A percentile compares a stretch with the other conserved stretches of the same genome.
Conservation (phyloP, 2,113 vertebrate species). For the Ptyas mucosa region DNA sequence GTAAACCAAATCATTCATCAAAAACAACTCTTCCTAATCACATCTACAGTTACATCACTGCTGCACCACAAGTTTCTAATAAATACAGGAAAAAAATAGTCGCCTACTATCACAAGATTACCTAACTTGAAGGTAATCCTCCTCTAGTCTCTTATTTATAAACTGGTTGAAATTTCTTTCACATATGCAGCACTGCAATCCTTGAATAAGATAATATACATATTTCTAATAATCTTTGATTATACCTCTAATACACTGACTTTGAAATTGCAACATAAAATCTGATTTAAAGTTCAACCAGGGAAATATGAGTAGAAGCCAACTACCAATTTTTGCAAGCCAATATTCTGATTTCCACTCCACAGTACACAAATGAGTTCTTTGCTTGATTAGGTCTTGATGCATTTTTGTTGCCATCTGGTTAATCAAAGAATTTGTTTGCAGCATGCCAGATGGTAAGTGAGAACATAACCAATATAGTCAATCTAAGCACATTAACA, state of each 20-base stretch:
- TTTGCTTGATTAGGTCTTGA: neutral
- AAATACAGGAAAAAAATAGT: neutral
- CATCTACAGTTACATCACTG: neutral
- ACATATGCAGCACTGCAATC: neutral
- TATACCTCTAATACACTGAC: neutral
- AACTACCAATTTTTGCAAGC: neutral
- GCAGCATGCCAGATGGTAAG: neutral
- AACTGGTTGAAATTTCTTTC: neutral
- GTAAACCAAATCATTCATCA: neutral
- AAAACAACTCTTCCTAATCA: neutral
- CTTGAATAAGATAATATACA: neutral
- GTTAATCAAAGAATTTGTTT: constrained; percentile 2
- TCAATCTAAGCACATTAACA: constrained; percentile 8
- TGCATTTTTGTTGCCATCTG: constrained; percentile 1
- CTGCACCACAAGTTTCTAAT: neutral
- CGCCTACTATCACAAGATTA: neutral
- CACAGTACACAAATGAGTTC: neutral
- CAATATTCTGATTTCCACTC: neutral
- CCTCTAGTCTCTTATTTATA: neutral
- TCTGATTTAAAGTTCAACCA: neutral
- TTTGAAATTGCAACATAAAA: neutral
- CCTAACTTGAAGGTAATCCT: neutral
- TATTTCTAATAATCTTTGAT: neutral
- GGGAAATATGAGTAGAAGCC: neutral
- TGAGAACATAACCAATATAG: neutral